phyloP scores from a whole-genome alignment of 2,797 vertebrate species.

The Acrocephalus scirpaceus region DNA sequence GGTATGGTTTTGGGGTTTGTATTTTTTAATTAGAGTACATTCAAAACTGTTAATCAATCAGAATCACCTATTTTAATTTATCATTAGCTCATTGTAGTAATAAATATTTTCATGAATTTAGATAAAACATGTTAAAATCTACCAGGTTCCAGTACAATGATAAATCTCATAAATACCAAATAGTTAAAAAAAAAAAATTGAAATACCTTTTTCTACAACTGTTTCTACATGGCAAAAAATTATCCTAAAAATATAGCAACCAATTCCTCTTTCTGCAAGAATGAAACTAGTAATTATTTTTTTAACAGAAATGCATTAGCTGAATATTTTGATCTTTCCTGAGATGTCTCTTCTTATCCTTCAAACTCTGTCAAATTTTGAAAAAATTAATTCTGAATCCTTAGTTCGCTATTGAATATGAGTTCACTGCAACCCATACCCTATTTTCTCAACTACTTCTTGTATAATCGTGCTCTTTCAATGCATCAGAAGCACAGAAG shows the following conservation, averaged over 20 bases:
- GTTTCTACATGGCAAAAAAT: not conserved
- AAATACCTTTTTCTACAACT: not conserved
- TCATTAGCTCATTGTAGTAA: not conserved
- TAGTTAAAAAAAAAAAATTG: not conserved
- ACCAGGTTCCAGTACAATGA: not conserved
- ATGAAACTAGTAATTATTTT: not conserved
- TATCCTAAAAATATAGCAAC: not conserved
- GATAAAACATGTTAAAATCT: not conserved
- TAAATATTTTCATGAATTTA: not conserved
- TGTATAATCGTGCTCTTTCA: not conserved
- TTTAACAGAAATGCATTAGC: not conserved
- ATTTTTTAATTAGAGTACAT: not conserved
- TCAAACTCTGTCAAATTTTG: not conserved
- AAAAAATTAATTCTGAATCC: not conserved
- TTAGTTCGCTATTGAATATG: not conserved
- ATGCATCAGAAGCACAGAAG: not conserved
- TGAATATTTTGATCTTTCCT: not conserved
- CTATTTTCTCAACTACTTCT: not conserved
- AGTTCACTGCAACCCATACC: not conserved
- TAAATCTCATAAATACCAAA: not conserved
- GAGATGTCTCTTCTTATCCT: not conserved
- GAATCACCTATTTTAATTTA: not conserved
- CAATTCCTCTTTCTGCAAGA: not conserved
- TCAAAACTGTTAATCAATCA: not conserved
- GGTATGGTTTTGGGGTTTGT: not conserved